Evolutionary conservation across 2,888 invertebrate species (phyloP), one percentile per base, ranked within the genome.

Genomic region (Pomacea canaliculata): DNA sequence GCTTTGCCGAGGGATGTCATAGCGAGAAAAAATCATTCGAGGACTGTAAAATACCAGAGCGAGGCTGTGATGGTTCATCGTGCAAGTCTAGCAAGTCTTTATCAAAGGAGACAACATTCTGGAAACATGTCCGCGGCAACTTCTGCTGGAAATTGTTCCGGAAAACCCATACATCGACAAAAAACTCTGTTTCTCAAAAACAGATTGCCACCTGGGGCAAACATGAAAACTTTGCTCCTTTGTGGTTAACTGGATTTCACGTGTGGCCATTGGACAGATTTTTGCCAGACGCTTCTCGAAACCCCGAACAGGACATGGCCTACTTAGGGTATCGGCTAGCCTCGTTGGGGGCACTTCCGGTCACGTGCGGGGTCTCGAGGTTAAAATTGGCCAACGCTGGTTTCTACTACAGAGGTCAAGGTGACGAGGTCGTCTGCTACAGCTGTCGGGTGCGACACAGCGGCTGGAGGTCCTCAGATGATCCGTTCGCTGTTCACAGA

Each of bases 341-440:
- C 13, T 69, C 74, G 49, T 62, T 74, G 46, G 49, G 69, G 46
- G 74, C 74, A n/a, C 63, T 74, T 16, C 74, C 74, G 16, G 23
- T 62, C 49, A 60, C 49, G 1, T 48, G 60, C 1, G 60, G 60
- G 0, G 69, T 69, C 16, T 74, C 74, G 13, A 69, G 74, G 27
- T n/a, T 74, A 8, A 56, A 60, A n/a, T 62, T 74, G 60, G 74
- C 74, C 1, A 51, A 74, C 51, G 74, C 74, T 18, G 74, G 74
- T 13, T 74, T 74, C 48, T 74, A 69, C 69, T 74, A n/a, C 60
- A 68, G 74, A 48, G 74, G 74, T n/a, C 46, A 49, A n/a, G 18
- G 46, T 49, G 74, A 74, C 69, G 74, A 74, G 63, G 69, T 74
- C 62, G 68, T 56, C n/a, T 74, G 74, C 74, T 74, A 74, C 69